phyloP scores from a whole-genome alignment of 2,888 invertebrate species.

The Patella caerulea region DNA sequence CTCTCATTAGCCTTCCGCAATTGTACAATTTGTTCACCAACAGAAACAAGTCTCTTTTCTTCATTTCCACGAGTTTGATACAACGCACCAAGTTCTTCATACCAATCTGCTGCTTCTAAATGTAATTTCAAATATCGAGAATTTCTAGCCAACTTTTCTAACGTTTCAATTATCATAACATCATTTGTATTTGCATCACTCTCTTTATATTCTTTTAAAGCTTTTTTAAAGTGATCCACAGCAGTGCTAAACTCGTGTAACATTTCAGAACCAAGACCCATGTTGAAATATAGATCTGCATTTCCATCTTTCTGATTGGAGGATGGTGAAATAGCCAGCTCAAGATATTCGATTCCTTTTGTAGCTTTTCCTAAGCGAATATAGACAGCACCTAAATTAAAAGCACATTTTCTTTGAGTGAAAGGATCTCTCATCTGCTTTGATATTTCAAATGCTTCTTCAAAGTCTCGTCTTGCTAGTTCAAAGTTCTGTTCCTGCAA shows the following conservation, averaged over 20 bases:
- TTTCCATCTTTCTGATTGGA: slow-evolving; percentile 45
- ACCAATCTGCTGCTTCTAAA: not conserved
- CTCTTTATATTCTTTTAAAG: slow-evolving; percentile 49
- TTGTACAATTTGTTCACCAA: slow-evolving; percentile 3
- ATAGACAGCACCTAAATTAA: slow-evolving; percentile 64
- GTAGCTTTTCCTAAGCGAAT: slow-evolving; percentile 46
- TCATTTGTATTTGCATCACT: slow-evolving; percentile 30
- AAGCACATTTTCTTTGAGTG: slow-evolving; percentile 57
- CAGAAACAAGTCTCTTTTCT: slow-evolving; percentile 1
- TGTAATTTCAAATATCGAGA: not conserved
- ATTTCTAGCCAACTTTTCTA: slow-evolving; percentile 9
- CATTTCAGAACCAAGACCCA: slow-evolving; percentile 59
- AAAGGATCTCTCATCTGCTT: slow-evolving; percentile 45
- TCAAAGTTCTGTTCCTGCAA: slow-evolving; percentile 7
- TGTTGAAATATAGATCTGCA: slow-evolving; percentile 65
- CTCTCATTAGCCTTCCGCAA: not conserved
- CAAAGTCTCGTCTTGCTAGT: slow-evolving; percentile 11
- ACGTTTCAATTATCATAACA: slow-evolving; percentile 1
- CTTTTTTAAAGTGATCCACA: slow-evolving; percentile 48
- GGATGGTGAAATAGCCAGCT: slow-evolving; percentile 50
- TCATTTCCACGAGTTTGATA: not conserved
- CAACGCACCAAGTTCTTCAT: not conserved
- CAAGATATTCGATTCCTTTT: slow-evolving; percentile 53
- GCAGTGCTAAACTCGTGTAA: slow-evolving; percentile 44
- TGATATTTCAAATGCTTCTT: slow-evolving; percentile 44